Evolutionary conservation across 2,888 invertebrate species (phyloP), one percentile per base, ranked within the genome.

Genomic region (Tricholauxania praeusta): DNA sequence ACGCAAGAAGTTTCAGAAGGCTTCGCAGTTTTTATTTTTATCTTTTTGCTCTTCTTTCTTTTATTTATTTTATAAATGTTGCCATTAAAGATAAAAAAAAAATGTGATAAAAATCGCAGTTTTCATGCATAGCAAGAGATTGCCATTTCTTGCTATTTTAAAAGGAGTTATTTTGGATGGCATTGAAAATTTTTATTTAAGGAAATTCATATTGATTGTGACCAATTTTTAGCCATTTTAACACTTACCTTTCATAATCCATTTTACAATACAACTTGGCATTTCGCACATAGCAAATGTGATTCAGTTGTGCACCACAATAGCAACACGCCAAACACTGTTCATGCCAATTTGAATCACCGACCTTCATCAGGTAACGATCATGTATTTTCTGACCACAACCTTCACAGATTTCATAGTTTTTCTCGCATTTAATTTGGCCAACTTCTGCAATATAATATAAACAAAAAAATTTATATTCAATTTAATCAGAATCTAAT

Each of bases 351-450:
- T 95, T 96, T 73, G 96, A 91, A 82, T 98, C 97, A 66, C 95
- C 94, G 63, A 98, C 97, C 84, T 97, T 91, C 93, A 98, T 95
- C 83, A 98, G 91, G 89, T 96, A 99, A 74, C 97, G 92, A 89
- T 98, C 98, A 85, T 95, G 93, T 83, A 99, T 99, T 88, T 96
- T 95, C 86, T 94, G 94, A 17, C 96, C 95, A 89, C 99, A 99
- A 70, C 96, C 96, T 82, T 96, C 96, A 89, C 98, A 99, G 83
- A 94, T 92, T 88, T 96, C 95, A 79, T 93, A 93, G 77, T 93
- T 93, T 88, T 94, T 94, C 87, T 94, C 93, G 78, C 93, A 90
- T 86, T 93, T 93, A 86, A 93, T 92, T 85, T 90, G 90, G 69
- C 91, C 90, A 66, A 88, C 85, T 79, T 87, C 88, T 88, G 80